These are phyloP conservation scores for Littorina saxatilis DNA, from an alignment of 1,140 invertebrate species.

Conservation along the genomic window DNA sequence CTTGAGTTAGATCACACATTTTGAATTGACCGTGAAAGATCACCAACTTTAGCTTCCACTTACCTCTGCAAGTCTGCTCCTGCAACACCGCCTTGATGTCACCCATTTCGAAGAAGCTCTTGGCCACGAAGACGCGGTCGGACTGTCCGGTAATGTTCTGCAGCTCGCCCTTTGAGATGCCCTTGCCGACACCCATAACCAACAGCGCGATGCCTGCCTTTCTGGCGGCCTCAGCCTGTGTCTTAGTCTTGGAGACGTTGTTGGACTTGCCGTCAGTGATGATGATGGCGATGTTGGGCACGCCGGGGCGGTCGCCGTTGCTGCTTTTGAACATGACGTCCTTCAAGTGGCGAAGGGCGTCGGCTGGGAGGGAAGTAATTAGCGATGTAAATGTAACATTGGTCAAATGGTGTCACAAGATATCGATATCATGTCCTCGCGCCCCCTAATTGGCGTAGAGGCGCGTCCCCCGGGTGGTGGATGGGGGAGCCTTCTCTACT, in stretches of 20 bases:
- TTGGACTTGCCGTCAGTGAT: conserved; percentile 62
- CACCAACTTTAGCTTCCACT: too few species aligned
- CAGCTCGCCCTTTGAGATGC: not conserved
- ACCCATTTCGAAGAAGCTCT: not conserved
- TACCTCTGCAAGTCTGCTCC: conserved; percentile 56
- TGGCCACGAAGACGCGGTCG: not conserved
- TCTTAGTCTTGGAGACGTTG: conserved; percentile 36
- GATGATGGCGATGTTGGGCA: conserved; percentile 60
- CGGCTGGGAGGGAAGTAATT: not conserved
- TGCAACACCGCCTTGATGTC: conserved; percentile 58
- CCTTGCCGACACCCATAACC: conserved; percentile 64
- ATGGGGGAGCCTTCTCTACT: not conserved
- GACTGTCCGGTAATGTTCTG: not conserved
- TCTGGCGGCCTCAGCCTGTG: conserved; percentile 43
- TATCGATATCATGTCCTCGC: not conserved
- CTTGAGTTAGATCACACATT: too few species aligned
- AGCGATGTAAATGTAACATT: not conserved
- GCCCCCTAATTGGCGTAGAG: too few species aligned
- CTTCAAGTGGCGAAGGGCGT: conserved; percentile 11
- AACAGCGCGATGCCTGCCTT: conserved; percentile 36
- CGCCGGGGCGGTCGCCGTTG: conserved; percentile 57
- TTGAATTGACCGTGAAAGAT: too few species aligned
- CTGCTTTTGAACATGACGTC: conserved; percentile 55
- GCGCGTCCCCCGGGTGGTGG: too few species aligned
- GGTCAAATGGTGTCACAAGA: not conserved